Base-by-base conservation (phyloP, 1,140 invertebrate genomes). In the Matsumurasca onukii region DNA sequence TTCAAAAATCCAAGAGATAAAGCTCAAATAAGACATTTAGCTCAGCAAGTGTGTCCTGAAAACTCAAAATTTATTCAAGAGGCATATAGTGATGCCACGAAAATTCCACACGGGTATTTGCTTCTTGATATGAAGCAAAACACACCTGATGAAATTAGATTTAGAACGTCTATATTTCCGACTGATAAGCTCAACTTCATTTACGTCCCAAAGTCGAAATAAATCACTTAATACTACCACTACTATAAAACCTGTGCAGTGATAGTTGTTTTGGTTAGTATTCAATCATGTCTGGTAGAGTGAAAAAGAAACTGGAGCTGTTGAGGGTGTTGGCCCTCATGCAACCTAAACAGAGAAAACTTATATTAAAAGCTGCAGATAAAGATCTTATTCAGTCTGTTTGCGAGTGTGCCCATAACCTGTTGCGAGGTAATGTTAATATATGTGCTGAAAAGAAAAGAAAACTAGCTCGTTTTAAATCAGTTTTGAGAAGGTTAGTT, bases 11-110 rank as follows among this genome's bases (percentile, higher is more conserved):
- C n/a, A n/a, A n/a, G n/a, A 55, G 51, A 55, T 20, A 55, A 55
- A 24, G 51, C 51, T 55, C 51, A 55, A 55, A 55, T 55, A 13
- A 15, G 51, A 55, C 51, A 55, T 55, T 55, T 55, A 20, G 51
- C 51, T 24, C 51, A 55, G 24, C 15, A n/a, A n/a, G n/a, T n/a
- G n/a, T n/a, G n/a, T n/a, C n/a, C n/a, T n/a, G n/a, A n/a, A n/a
- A n/a, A n/a, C n/a, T 22, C 51, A 12, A 55, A 20, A 55, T 24
- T 55, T n/a, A 55, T 55, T 55, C 51, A 55, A 20, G 51, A 55
- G 5, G 51, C 51, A 55, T 55, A n/a, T n/a, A 55, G 51, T 55
- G 51, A 55, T n/a, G 24, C 51, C 5, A 55, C 51, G 5, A 55
- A n/a, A n/a, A 13, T n/a, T 9, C 51, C 51, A 13, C 51, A 55